Conservation (phyloP, 2,113 vertebrate species). For the Heterocephalus glaber region DNA sequence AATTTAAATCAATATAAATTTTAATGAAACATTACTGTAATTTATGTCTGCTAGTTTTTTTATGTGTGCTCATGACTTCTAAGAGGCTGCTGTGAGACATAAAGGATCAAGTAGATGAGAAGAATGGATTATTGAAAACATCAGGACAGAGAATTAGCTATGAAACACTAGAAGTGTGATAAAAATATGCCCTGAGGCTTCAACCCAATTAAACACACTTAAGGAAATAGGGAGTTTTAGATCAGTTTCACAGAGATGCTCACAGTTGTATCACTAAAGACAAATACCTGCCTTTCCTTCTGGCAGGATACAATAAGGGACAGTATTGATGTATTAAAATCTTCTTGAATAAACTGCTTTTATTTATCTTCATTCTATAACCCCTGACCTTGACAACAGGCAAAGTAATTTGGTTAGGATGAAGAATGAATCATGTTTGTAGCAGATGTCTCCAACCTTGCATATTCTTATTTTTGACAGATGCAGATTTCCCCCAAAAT, state of each 20-base stretch:
- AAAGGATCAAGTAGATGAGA: not conserved
- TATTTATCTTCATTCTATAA: conserved; percentile 53
- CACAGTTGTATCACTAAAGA: not conserved
- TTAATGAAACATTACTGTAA: not conserved
- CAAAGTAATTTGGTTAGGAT: not conserved
- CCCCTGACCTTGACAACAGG: conserved; percentile 53
- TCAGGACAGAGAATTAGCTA: conserved; percentile 3
- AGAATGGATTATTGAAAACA: conserved; percentile 34
- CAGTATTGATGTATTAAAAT: conserved; percentile 1
- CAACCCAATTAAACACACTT: conserved; percentile 60
- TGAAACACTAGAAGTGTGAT: conserved; percentile 32
- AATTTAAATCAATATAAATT: conserved; percentile 30
- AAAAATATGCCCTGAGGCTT: conserved; percentile 36
- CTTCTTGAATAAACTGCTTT: conserved; percentile 43
- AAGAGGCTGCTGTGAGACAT: not conserved
- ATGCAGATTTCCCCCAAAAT: not conserved
- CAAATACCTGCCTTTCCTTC: not conserved
- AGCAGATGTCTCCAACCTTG: not conserved
- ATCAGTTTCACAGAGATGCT: conserved; percentile 31
- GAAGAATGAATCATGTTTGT: conserved; percentile 9
- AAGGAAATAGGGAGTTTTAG: conserved; percentile 54
- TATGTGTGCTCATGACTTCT: conserved; percentile 16
- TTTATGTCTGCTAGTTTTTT: conserved; percentile 1
- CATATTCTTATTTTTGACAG: not conserved
- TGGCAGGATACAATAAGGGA: not conserved